Percentiles rank a stretch among this genome's conserved stretches.
Conservation (phyloP, 2,888 invertebrate species). For the Pachycephus smyrnensis region DNA sequence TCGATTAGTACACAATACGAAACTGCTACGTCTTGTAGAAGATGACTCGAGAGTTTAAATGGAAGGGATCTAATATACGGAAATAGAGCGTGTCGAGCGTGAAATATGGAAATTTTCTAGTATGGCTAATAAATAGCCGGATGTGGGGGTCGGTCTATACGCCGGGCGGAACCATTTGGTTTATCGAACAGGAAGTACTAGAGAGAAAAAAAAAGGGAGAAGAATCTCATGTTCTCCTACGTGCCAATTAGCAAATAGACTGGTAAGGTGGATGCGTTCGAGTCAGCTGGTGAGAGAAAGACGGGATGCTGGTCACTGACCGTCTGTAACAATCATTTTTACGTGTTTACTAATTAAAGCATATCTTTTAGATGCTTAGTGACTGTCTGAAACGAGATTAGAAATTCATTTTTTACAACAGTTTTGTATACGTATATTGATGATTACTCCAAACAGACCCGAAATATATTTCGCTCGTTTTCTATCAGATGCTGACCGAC, state of each 20-base stretch:
- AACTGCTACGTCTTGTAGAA: background rate
- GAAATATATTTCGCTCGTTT: no score
- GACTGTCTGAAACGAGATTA: background rate
- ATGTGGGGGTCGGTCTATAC: background rate
- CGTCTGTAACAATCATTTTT: background rate
- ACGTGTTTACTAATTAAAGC: background rate
- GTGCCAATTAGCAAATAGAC: conserved; percentile 12
- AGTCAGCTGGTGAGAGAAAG: background rate
- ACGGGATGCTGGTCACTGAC: background rate
- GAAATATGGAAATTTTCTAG: background rate
- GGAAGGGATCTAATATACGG: background rate
- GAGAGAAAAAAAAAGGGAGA: background rate
- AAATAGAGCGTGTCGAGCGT: background rate
- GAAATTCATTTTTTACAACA: background rate
- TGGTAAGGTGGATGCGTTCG: conserved; percentile 1
- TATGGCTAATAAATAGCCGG: background rate
- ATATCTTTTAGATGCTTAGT: background rate
- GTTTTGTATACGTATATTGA: no score
- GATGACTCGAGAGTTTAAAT: background rate
- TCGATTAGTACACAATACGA: background rate
- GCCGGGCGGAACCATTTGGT: background rate
- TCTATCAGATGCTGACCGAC: no score
- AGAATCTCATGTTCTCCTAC: background rate
- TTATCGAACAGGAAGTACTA: background rate
- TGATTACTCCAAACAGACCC: background rate